These are phyloP conservation scores for Arvicanthis niloticus DNA, from an alignment of 2,113 vertebrate species.

Conservation along the genomic window DNA sequence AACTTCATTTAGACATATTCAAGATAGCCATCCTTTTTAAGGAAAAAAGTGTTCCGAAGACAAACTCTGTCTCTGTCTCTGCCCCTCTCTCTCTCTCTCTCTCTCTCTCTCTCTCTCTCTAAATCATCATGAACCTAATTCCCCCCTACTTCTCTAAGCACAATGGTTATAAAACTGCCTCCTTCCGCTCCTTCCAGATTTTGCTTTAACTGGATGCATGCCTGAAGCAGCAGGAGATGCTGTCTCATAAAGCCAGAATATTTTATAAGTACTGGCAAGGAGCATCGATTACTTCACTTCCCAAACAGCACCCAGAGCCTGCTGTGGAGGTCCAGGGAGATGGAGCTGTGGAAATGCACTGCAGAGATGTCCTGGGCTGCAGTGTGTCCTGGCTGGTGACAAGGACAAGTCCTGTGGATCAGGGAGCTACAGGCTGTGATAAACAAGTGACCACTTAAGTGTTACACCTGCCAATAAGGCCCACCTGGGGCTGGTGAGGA, in stretches of 20 bases:
- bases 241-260: constrained; percentile 41
- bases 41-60: not conserved
- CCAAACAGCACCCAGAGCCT: constrained; percentile 13
- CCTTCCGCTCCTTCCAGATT: constrained; percentile 41
- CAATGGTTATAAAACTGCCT: constrained; percentile 27
- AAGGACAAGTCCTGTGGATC: not conserved
- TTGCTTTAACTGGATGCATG: constrained; percentile 68
- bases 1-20: constrained; percentile 1
- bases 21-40: not conserved
- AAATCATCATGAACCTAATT: not conserved
- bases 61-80: not conserved
- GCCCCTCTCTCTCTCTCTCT: too few species aligned
- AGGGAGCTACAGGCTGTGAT: not conserved
- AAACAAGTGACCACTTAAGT: not conserved
- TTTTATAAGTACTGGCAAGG: constrained; percentile 67
- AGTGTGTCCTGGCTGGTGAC: rapidly evolving
- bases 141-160: not conserved
- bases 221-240: constrained; percentile 67
- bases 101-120: too few species aligned
- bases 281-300: constrained; percentile 69
- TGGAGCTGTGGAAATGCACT: rapidly evolving
- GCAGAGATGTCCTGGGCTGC: not conserved
- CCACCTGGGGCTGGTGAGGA: not conserved
- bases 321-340: not conserved
- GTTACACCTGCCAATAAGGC: not conserved